Percentiles rank a stretch among this genome's conserved stretches.
Conservation (phyloP, 2,888 invertebrate genomes). For the Allophyes oxyacanthae region DNA sequence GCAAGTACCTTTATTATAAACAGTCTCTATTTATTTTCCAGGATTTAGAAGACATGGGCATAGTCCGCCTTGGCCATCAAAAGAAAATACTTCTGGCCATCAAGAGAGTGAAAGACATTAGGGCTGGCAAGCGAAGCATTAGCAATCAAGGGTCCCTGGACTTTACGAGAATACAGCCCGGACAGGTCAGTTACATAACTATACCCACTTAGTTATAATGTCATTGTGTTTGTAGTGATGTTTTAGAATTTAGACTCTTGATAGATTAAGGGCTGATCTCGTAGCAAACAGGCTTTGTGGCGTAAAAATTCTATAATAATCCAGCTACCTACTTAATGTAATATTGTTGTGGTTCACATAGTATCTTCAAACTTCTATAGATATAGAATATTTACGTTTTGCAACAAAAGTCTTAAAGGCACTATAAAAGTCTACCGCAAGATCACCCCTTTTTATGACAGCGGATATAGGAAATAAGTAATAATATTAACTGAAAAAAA, state of each 20-base stretch:
- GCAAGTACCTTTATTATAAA: neutral
- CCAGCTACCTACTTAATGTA: too few relatives aligned
- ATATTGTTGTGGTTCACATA: too few relatives aligned
- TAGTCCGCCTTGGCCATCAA: constrained; percentile 98
- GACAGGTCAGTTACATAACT: constrained; percentile 83
- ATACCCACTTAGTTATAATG: constrained; percentile 41
- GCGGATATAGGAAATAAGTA: too few relatives aligned
- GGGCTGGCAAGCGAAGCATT: constrained; percentile 94
- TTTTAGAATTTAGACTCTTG: constrained; percentile 78
- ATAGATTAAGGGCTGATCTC: constrained; percentile 45
- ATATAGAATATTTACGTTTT: neutral
- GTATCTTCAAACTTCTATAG: too few relatives aligned
- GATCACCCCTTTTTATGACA: constrained; percentile 61
- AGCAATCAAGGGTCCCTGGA: constrained; percentile 86
- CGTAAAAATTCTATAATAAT: neutral
- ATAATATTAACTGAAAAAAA: constrained; percentile 3
- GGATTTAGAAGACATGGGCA: constrained; percentile 99
- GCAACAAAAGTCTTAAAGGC: constrained; percentile 14
- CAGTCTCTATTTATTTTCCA: constrained; percentile 57
- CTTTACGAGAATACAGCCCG: constrained; percentile 82
- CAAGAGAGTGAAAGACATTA: constrained; percentile 98
- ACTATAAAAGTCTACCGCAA: constrained; percentile 28
- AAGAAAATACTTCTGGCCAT: constrained; percentile 99
- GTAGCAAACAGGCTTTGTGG: neutral
- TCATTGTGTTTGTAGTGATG: constrained; percentile 81